Base-by-base conservation (phyloP, 2,797 vertebrate species). In the Tinamus major region DNA sequence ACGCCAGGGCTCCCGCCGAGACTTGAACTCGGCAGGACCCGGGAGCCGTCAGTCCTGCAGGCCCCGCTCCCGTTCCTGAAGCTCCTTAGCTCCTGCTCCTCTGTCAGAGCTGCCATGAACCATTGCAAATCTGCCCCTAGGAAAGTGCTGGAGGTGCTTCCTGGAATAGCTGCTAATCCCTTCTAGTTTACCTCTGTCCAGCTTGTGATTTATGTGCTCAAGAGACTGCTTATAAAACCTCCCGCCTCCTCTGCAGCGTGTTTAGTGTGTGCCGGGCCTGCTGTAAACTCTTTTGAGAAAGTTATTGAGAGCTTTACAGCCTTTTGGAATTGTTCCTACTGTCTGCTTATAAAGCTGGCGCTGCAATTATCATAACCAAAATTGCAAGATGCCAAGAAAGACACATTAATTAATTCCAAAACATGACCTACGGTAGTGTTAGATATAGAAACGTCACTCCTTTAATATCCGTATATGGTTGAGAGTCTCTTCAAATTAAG, bases 391-490 rank as follows among this genome's bases (percentile, higher is more conserved):
- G 53, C 48, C 61, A 61, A 90, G 75, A 76, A 53, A 62, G 56
- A 46, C 21, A 62, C 91, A 84, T 85, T 62, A 82, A 91, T 91
- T 91, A 39, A 82, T 85, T 85, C 75, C 26, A 24, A 35, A 82
- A 58, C 17, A 15, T 64, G 4, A 49, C 79, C 76, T 88, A 44
- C 26, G 77, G 75, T 76, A 84, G 83, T 85, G 86, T 86, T 59
- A 94, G 58, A 20, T 81, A 80, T 82, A 42, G 9, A 4, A 39
- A 86, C 82, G 68, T 51, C 51, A 65, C 61, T 58, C 58, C 69
- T 87, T 94, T 95, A 75, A 87, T 95, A 90, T 77, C 75, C 5
- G 88, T 5, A 4, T 87, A 63, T 78, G 79, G 49, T 65, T 67
- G 63, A 75, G 79, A 44, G 41, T 31, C 49, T 91, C 29, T 62